Evolutionary conservation across 2,888 invertebrate genomes (phyloP).

Genomic region (Melangyna quadrimaculata): DNA sequence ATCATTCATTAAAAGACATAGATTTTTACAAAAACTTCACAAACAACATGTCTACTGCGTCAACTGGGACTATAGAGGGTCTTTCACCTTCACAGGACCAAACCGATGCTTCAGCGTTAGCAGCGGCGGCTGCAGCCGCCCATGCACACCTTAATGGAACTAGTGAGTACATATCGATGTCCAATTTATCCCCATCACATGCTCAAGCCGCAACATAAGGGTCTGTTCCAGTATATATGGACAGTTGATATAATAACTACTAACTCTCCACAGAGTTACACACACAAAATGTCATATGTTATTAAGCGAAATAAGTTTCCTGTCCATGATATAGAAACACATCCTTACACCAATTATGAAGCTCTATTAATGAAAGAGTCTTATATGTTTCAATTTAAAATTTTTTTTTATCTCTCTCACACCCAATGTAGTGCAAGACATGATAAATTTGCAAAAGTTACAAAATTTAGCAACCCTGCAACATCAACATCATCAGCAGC

Average conservation of each 20-base stretch:
- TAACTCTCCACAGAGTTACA: neutral
- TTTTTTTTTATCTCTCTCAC: slow-evolving; percentile 23
- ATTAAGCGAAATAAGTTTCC: neutral
- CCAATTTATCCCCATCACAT: slow-evolving; percentile 73
- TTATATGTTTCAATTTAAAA: slow-evolving; percentile 49
- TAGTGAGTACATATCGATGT: slow-evolving; percentile 83
- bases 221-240: neutral
- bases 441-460: slow-evolving; percentile 84
- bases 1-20: slow-evolving; percentile 76
- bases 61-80: slow-evolving; percentile 61
- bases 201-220: neutral
- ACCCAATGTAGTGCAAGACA: slow-evolving; percentile 80
- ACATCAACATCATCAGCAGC: slow-evolving; percentile 83
- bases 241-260: neutral
- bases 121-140: slow-evolving; percentile 82
- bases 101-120: slow-evolving; percentile 80
- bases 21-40: slow-evolving; percentile 80
- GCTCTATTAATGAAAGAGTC: slow-evolving; percentile 37
- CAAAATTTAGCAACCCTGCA: slow-evolving; percentile 89
- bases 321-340: slow-evolving; percentile 41
- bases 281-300: neutral
- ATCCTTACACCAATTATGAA: slow-evolving; percentile 36
- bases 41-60: slow-evolving; percentile 75
- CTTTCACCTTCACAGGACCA: slow-evolving; percentile 75
- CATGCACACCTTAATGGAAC: slow-evolving; percentile 85